Evolutionary conservation across 2,113 vertebrate genomes (phyloP).

Genomic region (Mustela nigripes): DNA sequence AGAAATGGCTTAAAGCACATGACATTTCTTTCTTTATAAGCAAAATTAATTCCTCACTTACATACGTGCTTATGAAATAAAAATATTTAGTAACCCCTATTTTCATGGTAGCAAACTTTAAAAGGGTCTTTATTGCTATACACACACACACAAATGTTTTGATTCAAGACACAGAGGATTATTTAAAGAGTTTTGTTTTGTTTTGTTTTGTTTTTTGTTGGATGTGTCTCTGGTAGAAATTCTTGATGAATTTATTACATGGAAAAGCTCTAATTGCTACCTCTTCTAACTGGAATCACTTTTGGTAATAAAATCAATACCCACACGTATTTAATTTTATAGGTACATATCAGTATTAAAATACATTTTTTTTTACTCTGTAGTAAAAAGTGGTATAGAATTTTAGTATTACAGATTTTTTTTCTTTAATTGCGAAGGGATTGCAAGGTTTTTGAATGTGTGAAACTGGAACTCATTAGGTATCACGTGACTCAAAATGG

Average conservation of each 20-base stretch:
- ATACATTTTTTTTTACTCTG: slow-evolving; percentile 7
- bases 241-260: not conserved
- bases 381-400: not conserved
- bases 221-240: not conserved
- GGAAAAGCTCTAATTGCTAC: not conserved
- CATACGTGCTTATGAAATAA: slow-evolving; percentile 11
- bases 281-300: not conserved
- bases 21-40: not conserved
- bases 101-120: not conserved
- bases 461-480: not conserved
- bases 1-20: not conserved
- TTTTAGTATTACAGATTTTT: not conserved
- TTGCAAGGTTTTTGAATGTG: not conserved
- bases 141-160: not conserved
- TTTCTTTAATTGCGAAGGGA: slow-evolving; percentile 32
- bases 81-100: not conserved
- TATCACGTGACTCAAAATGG: not conserved
- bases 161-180: not conserved
- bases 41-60: not conserved
- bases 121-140: not conserved
- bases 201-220: not conserved
- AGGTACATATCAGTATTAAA: not conserved
- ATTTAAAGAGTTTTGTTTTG: not conserved
- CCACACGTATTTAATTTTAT: not conserved
- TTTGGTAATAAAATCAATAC: slow-evolving; percentile 32